Evolutionary conservation across 2,888 invertebrate species (phyloP).

Genomic region (Pachydiplax longipennis): DNA sequence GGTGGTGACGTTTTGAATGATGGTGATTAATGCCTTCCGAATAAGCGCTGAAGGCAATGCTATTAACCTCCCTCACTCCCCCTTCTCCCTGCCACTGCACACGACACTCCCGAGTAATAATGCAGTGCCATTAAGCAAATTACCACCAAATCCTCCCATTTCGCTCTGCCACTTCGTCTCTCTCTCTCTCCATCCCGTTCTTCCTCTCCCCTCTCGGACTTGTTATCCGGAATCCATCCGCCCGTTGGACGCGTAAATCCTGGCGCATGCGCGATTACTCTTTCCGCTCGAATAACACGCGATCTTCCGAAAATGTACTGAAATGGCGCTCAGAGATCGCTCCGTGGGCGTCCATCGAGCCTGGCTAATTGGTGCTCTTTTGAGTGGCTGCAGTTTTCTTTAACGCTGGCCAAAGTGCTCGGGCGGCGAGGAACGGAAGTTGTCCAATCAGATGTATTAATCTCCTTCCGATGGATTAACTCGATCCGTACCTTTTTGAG

Average conservation of each 20-base stretch:
- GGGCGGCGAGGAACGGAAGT: too few species aligned
- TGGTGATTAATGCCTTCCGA: slow-evolving; percentile 25
- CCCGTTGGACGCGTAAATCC: neutral
- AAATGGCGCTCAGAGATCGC: neutral
- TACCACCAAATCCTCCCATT: slow-evolving; percentile 37
- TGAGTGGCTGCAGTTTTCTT: too few species aligned
- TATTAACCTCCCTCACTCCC: neutral
- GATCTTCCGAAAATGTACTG: neutral
- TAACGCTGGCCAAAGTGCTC: too few species aligned
- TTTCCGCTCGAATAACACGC: neutral
- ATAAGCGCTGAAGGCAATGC: slow-evolving; percentile 43
- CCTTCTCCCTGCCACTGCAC: neutral
- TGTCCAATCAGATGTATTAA: too few species aligned
- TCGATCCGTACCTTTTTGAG: too few species aligned
- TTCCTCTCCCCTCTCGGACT: neutral
- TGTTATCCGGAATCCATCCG: neutral
- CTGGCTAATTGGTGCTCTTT: neutral
- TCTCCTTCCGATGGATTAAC: too few species aligned
- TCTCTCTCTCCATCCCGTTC: neutral
- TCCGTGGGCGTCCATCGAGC: neutral
- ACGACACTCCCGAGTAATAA: slow-evolving; percentile 22
- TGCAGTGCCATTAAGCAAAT: slow-evolving; percentile 41
- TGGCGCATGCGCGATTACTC: slow-evolving; percentile 29
- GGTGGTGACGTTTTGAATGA: slow-evolving; percentile 34
- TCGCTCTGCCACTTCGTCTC: neutral